Base-by-base conservation (phyloP, 1,140 invertebrate genomes). In the Cherax destructor region DNA sequence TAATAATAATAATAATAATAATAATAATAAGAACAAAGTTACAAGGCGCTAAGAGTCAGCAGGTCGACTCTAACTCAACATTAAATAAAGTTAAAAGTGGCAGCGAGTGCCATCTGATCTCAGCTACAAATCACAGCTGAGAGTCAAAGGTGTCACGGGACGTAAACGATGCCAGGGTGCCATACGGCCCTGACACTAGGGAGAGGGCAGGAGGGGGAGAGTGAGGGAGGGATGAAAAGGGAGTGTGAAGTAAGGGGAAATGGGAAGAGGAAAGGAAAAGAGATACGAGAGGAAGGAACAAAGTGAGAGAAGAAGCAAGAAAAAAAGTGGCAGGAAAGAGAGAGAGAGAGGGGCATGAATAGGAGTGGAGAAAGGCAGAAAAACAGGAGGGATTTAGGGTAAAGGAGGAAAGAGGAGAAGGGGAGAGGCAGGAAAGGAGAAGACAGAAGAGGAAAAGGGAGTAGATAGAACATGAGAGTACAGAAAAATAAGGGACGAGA, bases 91-190 rank as follows among this genome's bases (percentile, higher is more conserved):
- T n/a, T 30, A 5, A 65, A 79, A 87, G 61, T 87, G 74, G 79
- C 77, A 87, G 13, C 50, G 50, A 4, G 50, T 79, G 85, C 76
- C 85, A 87, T 47, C 85, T 78, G 85, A 87, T 87, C 74, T 76
- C 74, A 47, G 52, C 76, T 79, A 87, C 85, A 87, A 87, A 87
- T 87, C 85, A 87, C 85, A 61, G 85, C 52, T 61, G 85, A 87
- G 85, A 78, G 85, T 65, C 50, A 11, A 50, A 59, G 76, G 85
- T 87, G 85, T 76, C 76, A 87, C 85, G 56, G 47, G 52, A 87
- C 85, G 85, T 87, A 87, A 87, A 87, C 76, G 85, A 87, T 87
- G 85, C 85, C 85, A 79, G 76, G 56, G 77, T 74, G 77, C 76
- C 85, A 79, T 79, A 86, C 84, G 49, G 84, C 21, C 84, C 72